Evolutionary conservation across 2,888 invertebrate genomes (phyloP).

Genomic region (Acrocera orbiculus): DNA sequence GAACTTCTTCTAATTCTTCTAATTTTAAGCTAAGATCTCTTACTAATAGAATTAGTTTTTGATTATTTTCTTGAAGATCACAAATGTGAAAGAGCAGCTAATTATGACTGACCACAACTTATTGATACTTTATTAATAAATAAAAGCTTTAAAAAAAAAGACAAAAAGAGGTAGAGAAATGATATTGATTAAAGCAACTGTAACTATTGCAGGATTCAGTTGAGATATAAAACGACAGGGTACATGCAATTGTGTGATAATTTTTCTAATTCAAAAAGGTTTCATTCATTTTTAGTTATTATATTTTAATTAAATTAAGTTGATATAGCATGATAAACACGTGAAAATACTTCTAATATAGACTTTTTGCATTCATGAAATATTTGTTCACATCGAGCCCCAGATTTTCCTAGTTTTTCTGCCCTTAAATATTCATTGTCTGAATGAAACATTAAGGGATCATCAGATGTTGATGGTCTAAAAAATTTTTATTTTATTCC

Average conservation of each 20-base stretch:
- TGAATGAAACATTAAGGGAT: constrained; percentile 41
- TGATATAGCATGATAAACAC: constrained; percentile 8
- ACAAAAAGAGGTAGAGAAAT: too few relatives aligned
- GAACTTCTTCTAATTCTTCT: constrained; percentile 58
- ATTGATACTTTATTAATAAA: too few relatives aligned
- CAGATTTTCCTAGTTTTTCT: constrained; percentile 43
- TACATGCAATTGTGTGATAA: too few relatives aligned
- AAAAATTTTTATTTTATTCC: constrained; percentile 11
- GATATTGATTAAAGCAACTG: too few relatives aligned
- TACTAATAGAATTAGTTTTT: constrained; percentile 63
- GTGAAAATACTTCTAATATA: constrained; percentile 21
- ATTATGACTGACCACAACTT: too few relatives aligned
- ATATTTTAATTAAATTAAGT: too few relatives aligned
- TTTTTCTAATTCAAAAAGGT: too few relatives aligned
- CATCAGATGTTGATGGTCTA: constrained; percentile 54
- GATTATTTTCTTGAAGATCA: constrained; percentile 82
- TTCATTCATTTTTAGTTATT: too few relatives aligned
- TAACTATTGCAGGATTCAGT: too few relatives aligned
- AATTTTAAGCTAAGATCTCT: constrained; percentile 69
- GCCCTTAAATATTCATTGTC: constrained; percentile 60
- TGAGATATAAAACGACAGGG: too few relatives aligned
- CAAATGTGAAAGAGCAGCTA: too few relatives aligned
- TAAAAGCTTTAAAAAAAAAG: too few relatives aligned
- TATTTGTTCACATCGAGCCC: constrained; percentile 21
- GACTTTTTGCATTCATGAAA: constrained; percentile 22